These are phyloP conservation scores for Stictocephala bisonia DNA, from an alignment of 2,888 invertebrate species.

Conservation along the genomic window DNA sequence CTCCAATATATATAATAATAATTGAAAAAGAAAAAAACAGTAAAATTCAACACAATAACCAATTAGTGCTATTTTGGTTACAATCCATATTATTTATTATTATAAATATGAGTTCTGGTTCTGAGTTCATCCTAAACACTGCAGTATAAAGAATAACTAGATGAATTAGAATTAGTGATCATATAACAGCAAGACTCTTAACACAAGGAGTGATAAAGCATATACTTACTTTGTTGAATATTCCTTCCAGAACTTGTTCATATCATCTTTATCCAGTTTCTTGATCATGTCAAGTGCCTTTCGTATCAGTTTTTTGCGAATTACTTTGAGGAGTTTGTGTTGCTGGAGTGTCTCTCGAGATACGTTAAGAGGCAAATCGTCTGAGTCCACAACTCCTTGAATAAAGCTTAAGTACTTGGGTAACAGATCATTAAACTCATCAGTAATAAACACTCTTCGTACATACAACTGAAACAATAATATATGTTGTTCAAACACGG, in stretches of 20 bases:
- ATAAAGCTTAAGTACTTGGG: conserved; percentile 97
- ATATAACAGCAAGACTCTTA: no score
- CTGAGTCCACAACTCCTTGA: conserved; percentile 97
- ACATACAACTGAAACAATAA: conserved; percentile 79
- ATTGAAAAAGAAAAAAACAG: no score
- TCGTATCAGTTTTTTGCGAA: conserved; percentile 97
- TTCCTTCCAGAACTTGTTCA: conserved; percentile 97
- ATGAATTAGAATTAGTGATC: no score
- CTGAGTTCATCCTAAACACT: no score
- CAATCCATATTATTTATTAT: no score
- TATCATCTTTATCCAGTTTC: conserved; percentile 91
- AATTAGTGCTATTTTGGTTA: no score
- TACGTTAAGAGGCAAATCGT: conserved; percentile 98
- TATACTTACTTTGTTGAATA: conserved; percentile 92
- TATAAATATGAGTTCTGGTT: no score
- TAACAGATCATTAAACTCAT: conserved; percentile 99
- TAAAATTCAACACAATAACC: no score
- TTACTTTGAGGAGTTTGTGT: conserved; percentile 98
- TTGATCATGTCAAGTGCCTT: conserved; percentile 99
- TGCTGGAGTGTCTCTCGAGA: conserved; percentile 98
- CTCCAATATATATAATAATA: no score
- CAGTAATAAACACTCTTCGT: conserved; percentile 98
- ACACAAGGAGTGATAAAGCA: no score
- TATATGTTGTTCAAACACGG: no score
- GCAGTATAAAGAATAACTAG: no score